Evolutionary conservation across 2,888 invertebrate genomes (phyloP), one percentile per base, ranked within the genome.

Genomic region (Antheraea assamensis): DNA sequence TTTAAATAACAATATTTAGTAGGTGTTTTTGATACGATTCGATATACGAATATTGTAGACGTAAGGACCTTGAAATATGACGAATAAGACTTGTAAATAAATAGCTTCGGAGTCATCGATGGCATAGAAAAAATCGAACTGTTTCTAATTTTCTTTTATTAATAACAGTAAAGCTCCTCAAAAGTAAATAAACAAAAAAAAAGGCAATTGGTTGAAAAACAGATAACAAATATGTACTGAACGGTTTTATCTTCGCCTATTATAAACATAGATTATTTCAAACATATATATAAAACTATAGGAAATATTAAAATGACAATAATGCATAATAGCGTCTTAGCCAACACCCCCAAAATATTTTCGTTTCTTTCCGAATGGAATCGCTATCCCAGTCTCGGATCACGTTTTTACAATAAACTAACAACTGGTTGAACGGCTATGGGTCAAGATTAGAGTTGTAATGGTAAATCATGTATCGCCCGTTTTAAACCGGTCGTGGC

Each of bases 361-460:
- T 76, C 82, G 87, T 85, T 89, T 90, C 87, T 88, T 87, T 78
- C 82, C 80, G 79, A 81, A 78, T 74, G 75, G 84, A 83, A 84
- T 85, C 79, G 81, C 82, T 82, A 82, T 84, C 82, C 85, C 83
- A 80, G 79, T 81, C 78, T 80, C 82, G 81, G 84, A 83, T 85
- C 85, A 85, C 82, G 79, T 79, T 82, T 83, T 83, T 78, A 77
- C 78, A 81, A 80, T 81, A 76, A 72, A 79, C 85, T 81, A 78
- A 84, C 83, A 89, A 90, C 90, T 88, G 87, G 89, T 87, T 85
- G 81, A 82, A 87, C 90, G 87, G 85, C 90, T 93, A 89, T 92
- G 91, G 93, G 93, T 93, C 94, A 94, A 92, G 90, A 92, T 92
- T 91, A 90, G n/a, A n/a, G 88, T 88, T 87, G 88, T 88, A 90